Evolutionary conservation across 2,113 vertebrate species (phyloP).

Genomic region (Abramis brama): DNA sequence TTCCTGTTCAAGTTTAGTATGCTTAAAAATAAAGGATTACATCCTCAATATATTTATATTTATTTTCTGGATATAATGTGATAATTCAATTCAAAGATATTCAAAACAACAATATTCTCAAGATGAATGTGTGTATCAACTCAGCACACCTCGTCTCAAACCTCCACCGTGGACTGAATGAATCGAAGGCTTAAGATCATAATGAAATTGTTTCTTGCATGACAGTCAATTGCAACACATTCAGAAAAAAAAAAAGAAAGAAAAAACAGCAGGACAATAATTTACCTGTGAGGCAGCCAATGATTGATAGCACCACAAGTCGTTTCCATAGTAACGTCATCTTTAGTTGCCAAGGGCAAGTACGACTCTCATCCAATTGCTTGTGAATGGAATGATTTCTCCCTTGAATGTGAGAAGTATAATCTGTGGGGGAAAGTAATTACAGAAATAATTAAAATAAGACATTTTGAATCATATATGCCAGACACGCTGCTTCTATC

Average conservation of each 20-base stretch:
- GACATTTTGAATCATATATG: conserved; percentile 69
- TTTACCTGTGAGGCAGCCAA: conserved; percentile 93
- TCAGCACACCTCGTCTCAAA: neutral
- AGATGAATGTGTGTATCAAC: neutral
- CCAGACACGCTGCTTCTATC: conserved; percentile 58
- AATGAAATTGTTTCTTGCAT: neutral
- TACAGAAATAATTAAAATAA: conserved; percentile 77
- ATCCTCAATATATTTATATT: neutral
- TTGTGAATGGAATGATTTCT: conserved; percentile 72
- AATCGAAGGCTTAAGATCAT: conserved; percentile 8
- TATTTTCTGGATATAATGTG: neutral
- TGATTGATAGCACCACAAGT: conserved; percentile 86
- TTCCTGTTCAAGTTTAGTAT: neutral
- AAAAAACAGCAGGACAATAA: conserved; percentile 65
- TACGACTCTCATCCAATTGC: conserved; percentile 77
- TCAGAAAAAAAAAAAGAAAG: conserved; percentile 31
- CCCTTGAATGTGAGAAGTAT: conserved; percentile 78
- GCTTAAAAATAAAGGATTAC: neutral
- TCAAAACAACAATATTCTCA: conserved; percentile 6
- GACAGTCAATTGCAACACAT: neutral
- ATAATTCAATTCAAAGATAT: neutral
- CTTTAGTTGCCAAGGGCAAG: conserved; percentile 81
- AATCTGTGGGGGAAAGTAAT: conserved; percentile 85
- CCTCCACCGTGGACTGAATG: neutral
- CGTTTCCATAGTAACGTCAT: conserved; percentile 95